A percentile compares a stretch with the other conserved stretches of the same genome.
Conservation (phyloP, 2,888 invertebrate species). For the Megaustenia siamemsis region DNA sequence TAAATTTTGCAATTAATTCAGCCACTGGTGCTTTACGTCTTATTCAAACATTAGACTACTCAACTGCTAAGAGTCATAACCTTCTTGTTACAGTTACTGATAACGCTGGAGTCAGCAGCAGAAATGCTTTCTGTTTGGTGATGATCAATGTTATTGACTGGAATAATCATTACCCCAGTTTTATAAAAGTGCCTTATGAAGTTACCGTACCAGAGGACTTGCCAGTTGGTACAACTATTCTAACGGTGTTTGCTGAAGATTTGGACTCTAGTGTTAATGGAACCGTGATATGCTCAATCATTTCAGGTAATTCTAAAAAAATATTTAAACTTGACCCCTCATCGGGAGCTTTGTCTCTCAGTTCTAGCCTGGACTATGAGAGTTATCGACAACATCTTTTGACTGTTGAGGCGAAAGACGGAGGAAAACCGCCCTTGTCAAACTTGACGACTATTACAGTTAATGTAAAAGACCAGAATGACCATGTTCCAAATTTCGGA, state of each 20-base stretch:
- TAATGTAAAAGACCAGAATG: conserved; percentile 63
- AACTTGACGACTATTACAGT: conserved; percentile 60
- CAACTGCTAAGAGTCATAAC: conserved; percentile 55
- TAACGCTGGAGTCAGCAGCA: conserved; percentile 57
- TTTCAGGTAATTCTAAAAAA: conserved; percentile 93
- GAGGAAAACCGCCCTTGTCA: conserved; percentile 48
- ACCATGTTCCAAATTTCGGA: conserved; percentile 63
- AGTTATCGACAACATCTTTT: conserved; percentile 55
- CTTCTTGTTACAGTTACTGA: conserved; percentile 63
- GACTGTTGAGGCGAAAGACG: conserved; percentile 61
- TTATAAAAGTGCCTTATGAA: conserved; percentile 59
- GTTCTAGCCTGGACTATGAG: conserved; percentile 59
- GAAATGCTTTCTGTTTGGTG: conserved; percentile 59
- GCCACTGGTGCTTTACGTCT: conserved; percentile 61
- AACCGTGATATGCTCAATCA: conserved; percentile 86
- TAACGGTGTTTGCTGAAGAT: conserved; percentile 23
- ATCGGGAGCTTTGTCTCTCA: conserved; percentile 83
- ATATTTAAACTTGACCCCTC: conserved; percentile 91
- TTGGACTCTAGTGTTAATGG: conserved; percentile 53
- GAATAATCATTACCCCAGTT: conserved; percentile 74
- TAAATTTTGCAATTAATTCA: conserved; percentile 61
- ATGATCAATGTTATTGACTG: conserved; percentile 67
- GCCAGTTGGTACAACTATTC: conserved; percentile 58
- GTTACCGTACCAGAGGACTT: conserved; percentile 62
- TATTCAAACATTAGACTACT: conserved; percentile 63